Base-by-base conservation (phyloP, 2,888 invertebrate genomes). In the Myopa testacea region DNA sequence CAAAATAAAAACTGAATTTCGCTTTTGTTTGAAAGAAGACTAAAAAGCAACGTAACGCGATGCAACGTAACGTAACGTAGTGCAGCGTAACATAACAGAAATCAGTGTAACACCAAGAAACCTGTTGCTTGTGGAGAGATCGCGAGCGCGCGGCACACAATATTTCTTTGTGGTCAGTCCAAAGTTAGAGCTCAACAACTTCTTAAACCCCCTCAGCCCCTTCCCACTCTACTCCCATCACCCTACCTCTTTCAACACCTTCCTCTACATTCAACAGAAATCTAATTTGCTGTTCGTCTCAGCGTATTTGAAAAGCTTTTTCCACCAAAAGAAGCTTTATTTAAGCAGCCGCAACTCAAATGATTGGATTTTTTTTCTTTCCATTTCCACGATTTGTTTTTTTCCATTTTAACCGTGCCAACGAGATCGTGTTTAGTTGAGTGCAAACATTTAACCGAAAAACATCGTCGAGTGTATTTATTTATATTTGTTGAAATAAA, bases 361-460 rank as follows among this genome's bases (percentile, higher is more conserved):
- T 38, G 45, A 38, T 37, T 34, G 14, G 52, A 55, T 70, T 67
- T 67, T 67, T 67, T 67, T 4, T 67, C 16, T 37, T 45, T 45
- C 50, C 7, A n/a, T 69, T 14, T 69, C 50, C 26, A 50, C 8
- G 8, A 34, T 63, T 63, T 67, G 38, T 16, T 67, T 67, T 67
- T 45, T 45, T 10, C 45, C 45, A 45, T 45, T 40, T n/a, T 40
- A 67, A 40, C 40, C 52, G 16, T 16, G 50, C 52, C 68, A 63
- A 5, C 62, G 40, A 37, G 40, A 76, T 74, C 62, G 58, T 45
- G 34, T 34, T 80, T 74, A 80, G 80, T 80, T 72, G 40, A 62
- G 52, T 45, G 71, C 55, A 58, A 78, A 77, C 76, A 67, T 68
- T 55, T 70, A 60, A 76, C 38, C 26, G 67, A 45, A 52, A 70